Percentiles rank a stretch among this genome's conserved stretches.
Evolutionary conservation across 2,888 invertebrate species (phyloP).

Genomic region (Andrena camellia): DNA sequence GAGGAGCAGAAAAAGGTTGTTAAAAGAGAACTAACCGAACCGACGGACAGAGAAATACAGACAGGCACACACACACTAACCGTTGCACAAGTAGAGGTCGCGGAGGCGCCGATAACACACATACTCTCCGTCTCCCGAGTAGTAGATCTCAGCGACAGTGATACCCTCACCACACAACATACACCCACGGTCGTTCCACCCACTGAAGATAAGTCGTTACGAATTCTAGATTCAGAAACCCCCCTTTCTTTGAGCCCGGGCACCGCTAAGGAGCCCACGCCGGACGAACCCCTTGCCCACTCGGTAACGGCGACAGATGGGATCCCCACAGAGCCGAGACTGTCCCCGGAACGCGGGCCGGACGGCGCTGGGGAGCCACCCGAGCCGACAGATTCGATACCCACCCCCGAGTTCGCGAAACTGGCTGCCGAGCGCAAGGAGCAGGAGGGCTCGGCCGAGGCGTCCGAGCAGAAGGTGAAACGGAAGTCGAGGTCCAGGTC

Average conservation of each 20-base stretch:
- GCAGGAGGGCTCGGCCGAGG: constrained; percentile 43
- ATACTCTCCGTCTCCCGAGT: constrained; percentile 59
- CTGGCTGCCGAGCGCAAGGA: constrained; percentile 29
- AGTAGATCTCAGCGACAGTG: constrained; percentile 56
- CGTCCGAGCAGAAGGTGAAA: constrained; percentile 17
- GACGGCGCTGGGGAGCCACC: constrained; percentile 8
- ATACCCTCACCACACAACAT: constrained; percentile 42
- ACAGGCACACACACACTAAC: constrained; percentile 51
- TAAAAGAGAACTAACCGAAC: constrained; percentile 60
- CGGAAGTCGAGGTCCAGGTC: constrained; percentile 73
- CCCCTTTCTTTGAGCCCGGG: constrained; percentile 61
- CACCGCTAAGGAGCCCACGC: constrained; percentile 31
- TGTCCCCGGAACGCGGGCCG: constrained; percentile 39
- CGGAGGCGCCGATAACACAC: constrained; percentile 45
- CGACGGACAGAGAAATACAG: constrained; percentile 35
- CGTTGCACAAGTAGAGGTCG: constrained; percentile 54
- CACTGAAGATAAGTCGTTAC: constrained; percentile 66
- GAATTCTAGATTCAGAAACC: constrained; percentile 68
- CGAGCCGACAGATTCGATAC: constrained; percentile 4
- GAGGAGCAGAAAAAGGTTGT: constrained; percentile 68
- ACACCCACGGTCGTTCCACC: constrained; percentile 23
- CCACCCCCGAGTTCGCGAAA: constrained; percentile 17
- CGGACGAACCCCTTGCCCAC: constrained; percentile 43
- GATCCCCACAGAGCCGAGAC: constrained; percentile 32
- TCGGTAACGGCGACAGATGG: constrained; percentile 27